A percentile compares a stretch with the other conserved stretches of the same genome.
Evolutionary conservation across 2,888 invertebrate genomes (phyloP).

Genomic region (Sinentomon sp.): DNA sequence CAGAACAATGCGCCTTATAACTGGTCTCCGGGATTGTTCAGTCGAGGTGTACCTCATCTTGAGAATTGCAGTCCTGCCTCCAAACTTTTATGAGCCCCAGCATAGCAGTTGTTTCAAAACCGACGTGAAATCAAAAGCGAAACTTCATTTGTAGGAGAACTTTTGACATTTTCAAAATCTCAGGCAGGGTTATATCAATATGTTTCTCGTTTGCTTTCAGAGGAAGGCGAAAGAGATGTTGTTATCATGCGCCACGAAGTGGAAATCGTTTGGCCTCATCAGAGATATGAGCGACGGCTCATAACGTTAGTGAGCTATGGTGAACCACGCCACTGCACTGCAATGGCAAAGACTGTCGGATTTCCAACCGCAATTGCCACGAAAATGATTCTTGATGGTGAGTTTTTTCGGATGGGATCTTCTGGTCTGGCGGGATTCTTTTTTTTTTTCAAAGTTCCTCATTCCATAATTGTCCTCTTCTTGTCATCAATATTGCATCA

Average conservation of each 20-base stretch:
- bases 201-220: conserved; percentile 22
- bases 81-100: too few species aligned
- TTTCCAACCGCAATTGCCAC: conserved; percentile 84
- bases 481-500: too few species aligned
- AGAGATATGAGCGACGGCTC: conserved; percentile 45
- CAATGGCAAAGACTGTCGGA: conserved; percentile 84
- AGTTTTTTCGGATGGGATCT: conserved; percentile 13
- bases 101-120: too few species aligned
- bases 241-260: conserved; percentile 82
- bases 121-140: too few species aligned
- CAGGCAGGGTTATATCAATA: conserved; percentile 4
- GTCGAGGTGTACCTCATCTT: too few species aligned
- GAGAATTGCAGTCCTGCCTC: too few species aligned
- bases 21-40: too few species aligned
- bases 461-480: too few species aligned
- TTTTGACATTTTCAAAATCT: neutral
- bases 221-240: conserved; percentile 60
- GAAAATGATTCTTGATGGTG: conserved; percentile 90
- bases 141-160: neutral
- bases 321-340: conserved; percentile 43
- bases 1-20: too few species aligned
- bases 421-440: too few species aligned
- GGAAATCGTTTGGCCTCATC: conserved; percentile 72
- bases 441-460: too few species aligned
- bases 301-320: conserved; percentile 79